A percentile compares a stretch with the other conserved stretches of the same genome.
Evolutionary conservation across 37 sponge, comb jelly and placozoan genomes (phyloP).

Genomic region (Halisarca cf. caerulea): DNA sequence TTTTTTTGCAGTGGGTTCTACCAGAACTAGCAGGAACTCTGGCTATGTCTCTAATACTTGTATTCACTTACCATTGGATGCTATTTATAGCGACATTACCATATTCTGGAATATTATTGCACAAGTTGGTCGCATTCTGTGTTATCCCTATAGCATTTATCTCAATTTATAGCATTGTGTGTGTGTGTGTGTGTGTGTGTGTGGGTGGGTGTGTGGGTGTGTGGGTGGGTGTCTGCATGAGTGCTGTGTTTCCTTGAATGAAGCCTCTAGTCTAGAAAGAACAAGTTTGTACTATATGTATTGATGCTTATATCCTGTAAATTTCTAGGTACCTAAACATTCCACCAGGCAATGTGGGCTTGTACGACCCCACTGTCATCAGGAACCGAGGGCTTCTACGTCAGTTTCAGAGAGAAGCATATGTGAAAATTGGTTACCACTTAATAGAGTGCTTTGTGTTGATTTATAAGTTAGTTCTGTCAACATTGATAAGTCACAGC

Average conservation of each 20-base stretch:
- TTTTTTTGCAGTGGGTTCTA: conserved; percentile 66
- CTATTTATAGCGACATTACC: conserved; percentile 65
- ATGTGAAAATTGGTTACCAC: conserved; percentile 81
- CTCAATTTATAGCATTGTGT: background rate
- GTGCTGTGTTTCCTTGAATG: background rate
- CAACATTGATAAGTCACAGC: too few species aligned
- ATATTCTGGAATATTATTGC: conserved; percentile 45
- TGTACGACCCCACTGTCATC: conserved; percentile 93
- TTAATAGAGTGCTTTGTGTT: conserved; percentile 73
- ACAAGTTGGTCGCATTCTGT: conserved; percentile 40
- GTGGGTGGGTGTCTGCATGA: background rate
- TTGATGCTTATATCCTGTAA: too few species aligned
- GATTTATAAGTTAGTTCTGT: conserved; percentile 65
- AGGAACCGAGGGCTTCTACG: conserved; percentile 73
- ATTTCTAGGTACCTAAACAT: conserved; percentile 65
- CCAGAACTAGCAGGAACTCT: conserved; percentile 68
- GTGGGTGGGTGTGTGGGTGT: background rate
- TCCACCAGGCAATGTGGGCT: conserved; percentile 70
- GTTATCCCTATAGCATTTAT: background rate
- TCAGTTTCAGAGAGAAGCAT: conserved; percentile 75
- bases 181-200: background rate
- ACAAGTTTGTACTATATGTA: background rate
- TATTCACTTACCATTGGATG: conserved; percentile 81
- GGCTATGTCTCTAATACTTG: conserved; percentile 54
- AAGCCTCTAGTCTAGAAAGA: too few species aligned